phyloP scores from a whole-genome alignment of 2,888 invertebrate species.

The Papilio gigon region DNA sequence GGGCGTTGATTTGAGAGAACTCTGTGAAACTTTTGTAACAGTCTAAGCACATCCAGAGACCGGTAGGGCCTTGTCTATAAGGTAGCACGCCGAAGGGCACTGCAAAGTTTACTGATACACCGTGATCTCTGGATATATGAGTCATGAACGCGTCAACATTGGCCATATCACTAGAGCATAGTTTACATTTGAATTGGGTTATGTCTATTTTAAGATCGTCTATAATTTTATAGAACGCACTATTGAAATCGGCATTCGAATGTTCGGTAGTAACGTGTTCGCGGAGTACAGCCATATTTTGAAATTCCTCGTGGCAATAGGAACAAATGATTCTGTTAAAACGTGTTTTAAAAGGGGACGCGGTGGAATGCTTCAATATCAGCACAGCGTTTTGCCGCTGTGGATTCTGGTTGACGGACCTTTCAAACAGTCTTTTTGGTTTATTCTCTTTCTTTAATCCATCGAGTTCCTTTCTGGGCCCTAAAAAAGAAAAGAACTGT shows the following conservation, averaged over 20 bases:
- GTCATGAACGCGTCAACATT: conserved; percentile 69
- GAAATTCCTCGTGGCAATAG: conserved; percentile 75
- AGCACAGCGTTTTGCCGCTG: conserved; percentile 77
- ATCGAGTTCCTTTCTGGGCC: conserved; percentile 70
- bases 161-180: conserved; percentile 62
- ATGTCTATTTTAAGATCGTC: conserved; percentile 75
- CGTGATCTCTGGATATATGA: conserved; percentile 68
- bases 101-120: conserved; percentile 68
- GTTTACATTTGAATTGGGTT: conserved; percentile 69
- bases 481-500: conserved; percentile 78
- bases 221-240: conserved; percentile 75
- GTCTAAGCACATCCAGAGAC: conserved; percentile 72
- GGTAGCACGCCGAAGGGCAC: conserved; percentile 75
- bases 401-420: conserved; percentile 77
- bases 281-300: conserved; percentile 69
- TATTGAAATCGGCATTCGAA: conserved; percentile 69
- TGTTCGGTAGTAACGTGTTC: conserved; percentile 69
- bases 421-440: conserved; percentile 78
- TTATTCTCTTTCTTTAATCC: conserved; percentile 69
- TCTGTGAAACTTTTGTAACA: conserved; percentile 72
- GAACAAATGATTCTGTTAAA: conserved; percentile 77
- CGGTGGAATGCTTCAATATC: conserved; percentile 71
- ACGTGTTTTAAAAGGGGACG: conserved; percentile 76
- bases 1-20: conserved; percentile 74
- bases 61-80: conserved; percentile 65